Base-by-base conservation (phyloP, 2,113 vertebrate species). In the Aptenodytes forsteri region DNA sequence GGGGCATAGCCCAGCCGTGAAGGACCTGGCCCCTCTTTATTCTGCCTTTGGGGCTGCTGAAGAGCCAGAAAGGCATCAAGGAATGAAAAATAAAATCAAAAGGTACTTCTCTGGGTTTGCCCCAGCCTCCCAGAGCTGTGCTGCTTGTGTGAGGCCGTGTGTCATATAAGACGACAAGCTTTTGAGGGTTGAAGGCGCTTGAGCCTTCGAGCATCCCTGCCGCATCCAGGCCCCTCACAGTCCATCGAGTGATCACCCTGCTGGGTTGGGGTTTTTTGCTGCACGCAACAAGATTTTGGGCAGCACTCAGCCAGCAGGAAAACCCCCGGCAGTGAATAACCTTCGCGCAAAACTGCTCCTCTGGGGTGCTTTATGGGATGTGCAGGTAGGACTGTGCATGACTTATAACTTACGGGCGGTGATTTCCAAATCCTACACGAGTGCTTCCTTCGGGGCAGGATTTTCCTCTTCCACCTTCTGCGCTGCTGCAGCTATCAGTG, bases 401-500 rank as follows among this genome's bases (percentile, higher is more conserved):
- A 56, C 42, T 50, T 64, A 26, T 0, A 62, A 50, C 22, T 52
- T 30, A 4, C 6, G 1, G 3, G 21, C 1, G 1, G 32, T 29
- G 32, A 34, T 34, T 58, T 64, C 34, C 65, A 72, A 26, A 59
- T 72, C 50, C 29, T 78, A 17, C 14, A 15, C 0, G 5, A 36
- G 27, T 2, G 1, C 34, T 93, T 56, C 47, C 40, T 67, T 56
- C 1, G 0, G 49, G 36, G 34, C 12, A 27, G 16, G 23, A 26
- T 80, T 80, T 80, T 61, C 26, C 18, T 83, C 61, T 66, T 49
- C 82, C 8, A 34, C 55, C 21, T 36, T 40, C 50, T 36, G 50
- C 4, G 1, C 11, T 52, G 34, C 55, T 58, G 55, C 23, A 16
- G 38, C 34, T 84, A 58, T 6, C 29, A 4, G 17, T 19, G 18